Evolutionary conservation across 2,888 invertebrate species (phyloP), one percentile per base, ranked within the genome.

Genomic region (Folsomia candida): DNA sequence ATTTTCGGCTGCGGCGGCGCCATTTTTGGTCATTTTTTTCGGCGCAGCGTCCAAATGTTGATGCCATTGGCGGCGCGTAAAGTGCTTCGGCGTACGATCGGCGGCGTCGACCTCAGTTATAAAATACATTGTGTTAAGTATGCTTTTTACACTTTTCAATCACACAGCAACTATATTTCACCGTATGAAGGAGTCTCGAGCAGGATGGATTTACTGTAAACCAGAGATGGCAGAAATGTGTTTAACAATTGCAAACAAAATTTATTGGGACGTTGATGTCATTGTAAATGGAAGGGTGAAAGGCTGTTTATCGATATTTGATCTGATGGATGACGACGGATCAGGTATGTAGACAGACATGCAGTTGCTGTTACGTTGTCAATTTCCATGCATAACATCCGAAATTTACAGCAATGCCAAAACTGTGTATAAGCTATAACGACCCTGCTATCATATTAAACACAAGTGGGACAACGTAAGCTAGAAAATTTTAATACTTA

Each of bases 191-290:
- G 78, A 78, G 60, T 76, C 77, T 20, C 29, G 75, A 9, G 72
- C 65, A 0, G 78, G 79, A 0, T 79, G 79, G 79, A 75, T 79
- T 51, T 73, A 75, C n/a, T 79, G 79, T 61, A 78, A 79, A 20
- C 67, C 73, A 4, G 68, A 60, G 47, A 58, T 69, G 6, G 76
- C 74, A 25, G 74, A 72, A 20, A 70, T 78, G 71, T 77, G 76
- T 58, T 27, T 76, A 2, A 11, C 59, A 1, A 74, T 77, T 0
- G 77, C 79, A 0, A 62, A 63, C 14, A 73, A 74, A 20, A 66
- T 78, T n/a, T 77, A 78, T 26, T 79, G 79, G 79, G 78, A 72
- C 27, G 76, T 79, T 3, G 79, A 78, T 29, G 70, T 79, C 0
- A 78, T 79, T 60, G 76, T 79, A 0, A 67, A 67, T 4, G 74